Evolutionary conservation across 2,113 vertebrate genomes (phyloP).

Genomic region (Coreoperca whiteheadi): DNA sequence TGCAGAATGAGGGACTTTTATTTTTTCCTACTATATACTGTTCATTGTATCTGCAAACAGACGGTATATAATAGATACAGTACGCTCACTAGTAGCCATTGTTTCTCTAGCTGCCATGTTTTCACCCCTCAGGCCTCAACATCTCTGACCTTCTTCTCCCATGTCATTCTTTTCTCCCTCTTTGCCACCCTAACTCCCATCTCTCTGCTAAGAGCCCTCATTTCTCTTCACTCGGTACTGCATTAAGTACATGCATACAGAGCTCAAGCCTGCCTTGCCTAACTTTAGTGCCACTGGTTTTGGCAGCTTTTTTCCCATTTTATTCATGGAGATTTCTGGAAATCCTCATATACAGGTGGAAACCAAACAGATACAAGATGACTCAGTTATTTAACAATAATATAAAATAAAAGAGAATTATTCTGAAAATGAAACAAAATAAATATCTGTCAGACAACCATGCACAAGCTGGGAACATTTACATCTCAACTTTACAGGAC

Average conservation of each 20-base stretch:
- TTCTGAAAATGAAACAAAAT: not conserved
- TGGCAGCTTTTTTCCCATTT: not conserved
- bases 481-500: not conserved
- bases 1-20: not conserved
- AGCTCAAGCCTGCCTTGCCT: not conserved
- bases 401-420: not conserved
- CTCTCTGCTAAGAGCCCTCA: not conserved
- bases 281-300: not conserved
- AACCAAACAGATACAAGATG: not conserved
- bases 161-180: constrained; percentile 8
- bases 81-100: not conserved
- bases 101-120: constrained; percentile 15
- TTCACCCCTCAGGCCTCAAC: not conserved
- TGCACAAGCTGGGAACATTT: not conserved
- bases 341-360: not conserved
- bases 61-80: not conserved
- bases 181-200: not conserved
- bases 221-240: not conserved
- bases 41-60: not conserved
- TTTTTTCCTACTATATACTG: not conserved
- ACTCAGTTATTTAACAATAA: not conserved
- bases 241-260: not conserved
- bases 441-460: not conserved
- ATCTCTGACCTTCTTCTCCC: constrained; percentile 32
- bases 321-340: not conserved